phyloP scores from a whole-genome alignment of 2,797 vertebrate species.

The Phoebastria nigripes region DNA sequence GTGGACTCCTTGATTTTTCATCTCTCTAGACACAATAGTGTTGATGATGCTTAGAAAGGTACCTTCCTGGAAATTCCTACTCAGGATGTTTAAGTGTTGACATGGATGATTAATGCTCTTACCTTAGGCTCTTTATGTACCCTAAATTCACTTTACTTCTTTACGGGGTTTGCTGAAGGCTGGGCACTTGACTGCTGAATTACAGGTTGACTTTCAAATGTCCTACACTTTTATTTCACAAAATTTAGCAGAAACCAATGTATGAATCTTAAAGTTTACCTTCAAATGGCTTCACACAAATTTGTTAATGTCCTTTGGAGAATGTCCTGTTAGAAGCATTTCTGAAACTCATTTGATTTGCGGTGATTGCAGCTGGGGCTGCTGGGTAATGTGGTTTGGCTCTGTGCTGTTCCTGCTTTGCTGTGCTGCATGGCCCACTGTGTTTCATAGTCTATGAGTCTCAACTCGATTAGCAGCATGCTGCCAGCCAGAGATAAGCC shows the following conservation, averaged over 20 bases:
- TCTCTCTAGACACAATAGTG: not conserved
- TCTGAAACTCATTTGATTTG: not conserved
- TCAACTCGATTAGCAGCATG: not conserved
- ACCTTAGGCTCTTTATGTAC: not conserved
- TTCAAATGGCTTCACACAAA: not conserved
- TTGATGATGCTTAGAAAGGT: not conserved
- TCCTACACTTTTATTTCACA: not conserved
- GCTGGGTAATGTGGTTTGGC: not conserved
- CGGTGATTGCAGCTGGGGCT: not conserved
- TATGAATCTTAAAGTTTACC: not conserved
- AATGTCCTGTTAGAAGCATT: not conserved
- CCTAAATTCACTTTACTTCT: not conserved
- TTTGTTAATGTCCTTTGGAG: not conserved
- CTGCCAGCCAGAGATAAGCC: constrained; percentile 31
- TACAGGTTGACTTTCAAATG: not conserved
- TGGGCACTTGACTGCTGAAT: not conserved
- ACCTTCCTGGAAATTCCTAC: not conserved
- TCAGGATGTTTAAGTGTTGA: not conserved
- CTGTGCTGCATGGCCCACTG: not conserved
- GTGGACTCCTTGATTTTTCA: not conserved
- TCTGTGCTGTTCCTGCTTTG: not conserved
- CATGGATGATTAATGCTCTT: not conserved
- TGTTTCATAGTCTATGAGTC: not conserved
- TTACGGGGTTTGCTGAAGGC: not conserved
- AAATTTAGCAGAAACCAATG: not conserved